A percentile compares a stretch with the other conserved stretches of the same genome.
Conservation (phyloP, 2,888 invertebrate species). For the Drosophila melanosoma region DNA sequence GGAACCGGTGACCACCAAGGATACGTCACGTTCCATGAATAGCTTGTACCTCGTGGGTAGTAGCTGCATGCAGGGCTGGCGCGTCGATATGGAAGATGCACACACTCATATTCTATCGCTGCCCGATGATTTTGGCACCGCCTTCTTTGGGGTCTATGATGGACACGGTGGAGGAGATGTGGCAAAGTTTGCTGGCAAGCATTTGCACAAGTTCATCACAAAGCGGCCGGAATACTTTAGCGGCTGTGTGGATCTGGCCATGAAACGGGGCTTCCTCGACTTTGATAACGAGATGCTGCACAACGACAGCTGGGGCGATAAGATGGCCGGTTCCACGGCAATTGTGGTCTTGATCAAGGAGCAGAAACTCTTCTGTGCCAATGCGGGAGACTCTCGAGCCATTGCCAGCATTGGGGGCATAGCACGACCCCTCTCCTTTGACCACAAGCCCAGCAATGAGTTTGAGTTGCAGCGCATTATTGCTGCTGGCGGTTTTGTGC, state of each 20-base stretch:
- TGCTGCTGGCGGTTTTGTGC: conserved; percentile 98
- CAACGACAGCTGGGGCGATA: conserved; percentile 94
- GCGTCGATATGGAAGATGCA: conserved; percentile 99
- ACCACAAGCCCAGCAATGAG: conserved; percentile 98
- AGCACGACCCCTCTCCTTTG: conserved; percentile 90
- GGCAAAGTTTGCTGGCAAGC: conserved; percentile 97
- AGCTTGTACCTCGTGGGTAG: conserved; percentile 91
- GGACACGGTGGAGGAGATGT: conserved; percentile 91
- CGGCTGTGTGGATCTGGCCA: conserved; percentile 90
- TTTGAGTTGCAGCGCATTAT: conserved; percentile 94
- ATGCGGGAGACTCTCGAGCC: conserved; percentile 98
- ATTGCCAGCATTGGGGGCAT: conserved; percentile 94
- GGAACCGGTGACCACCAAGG: conserved; percentile 97
- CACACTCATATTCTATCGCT: conserved; percentile 97
- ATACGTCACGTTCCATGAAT: conserved; percentile 92
- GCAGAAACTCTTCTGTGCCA: conserved; percentile 95
- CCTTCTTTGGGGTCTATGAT: conserved; percentile 98
- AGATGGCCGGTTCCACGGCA: conserved; percentile 98
- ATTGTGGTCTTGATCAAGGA: conserved; percentile 94
- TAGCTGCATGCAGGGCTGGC: conserved; percentile 99
- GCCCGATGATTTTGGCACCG: conserved; percentile 95
- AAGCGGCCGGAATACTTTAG: conserved; percentile 92
- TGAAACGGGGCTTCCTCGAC: conserved; percentile 94
- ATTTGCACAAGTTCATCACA: conserved; percentile 96
- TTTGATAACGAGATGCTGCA: conserved; percentile 96